Conservation (phyloP, 1,140 invertebrate species). For the Drosophila subpulchrella region DNA sequence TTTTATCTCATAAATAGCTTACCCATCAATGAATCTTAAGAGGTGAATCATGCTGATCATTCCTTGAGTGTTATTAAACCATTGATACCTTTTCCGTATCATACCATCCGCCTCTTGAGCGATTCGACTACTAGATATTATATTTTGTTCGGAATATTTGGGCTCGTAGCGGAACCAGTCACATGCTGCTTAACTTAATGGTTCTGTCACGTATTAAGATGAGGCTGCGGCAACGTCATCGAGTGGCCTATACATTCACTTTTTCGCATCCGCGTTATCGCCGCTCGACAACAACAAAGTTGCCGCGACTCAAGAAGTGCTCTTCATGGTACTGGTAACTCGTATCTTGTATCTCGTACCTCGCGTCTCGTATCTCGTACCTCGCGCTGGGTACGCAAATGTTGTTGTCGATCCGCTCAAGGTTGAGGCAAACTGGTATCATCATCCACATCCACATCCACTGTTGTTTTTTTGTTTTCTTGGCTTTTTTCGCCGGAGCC, state of each 20-base stretch:
- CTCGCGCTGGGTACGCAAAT: constrained; percentile 68
- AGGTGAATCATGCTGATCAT: constrained; percentile 11
- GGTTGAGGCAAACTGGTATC: constrained; percentile 81
- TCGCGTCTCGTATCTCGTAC: constrained; percentile 5
- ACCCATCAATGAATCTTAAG: constrained; percentile 11
- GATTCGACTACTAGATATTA: constrained; percentile 13
- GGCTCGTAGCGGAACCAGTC: constrained; percentile 60
- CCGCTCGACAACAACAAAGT: constrained; percentile 35
- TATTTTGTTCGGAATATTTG: constrained; percentile 6
- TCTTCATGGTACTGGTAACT: constrained; percentile 62
- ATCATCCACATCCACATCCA: constrained; percentile 39
- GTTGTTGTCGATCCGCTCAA: constrained; percentile 68
- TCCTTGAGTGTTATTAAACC: background rate
- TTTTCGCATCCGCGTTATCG: constrained; percentile 76
- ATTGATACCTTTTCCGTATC: constrained; percentile 2
- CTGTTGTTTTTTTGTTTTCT: constrained; percentile 19
- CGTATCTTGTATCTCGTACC: constrained; percentile 28
- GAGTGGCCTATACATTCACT: constrained; percentile 77
- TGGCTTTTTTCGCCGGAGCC: background rate
- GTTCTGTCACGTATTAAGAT: constrained; percentile 72
- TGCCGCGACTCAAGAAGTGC: constrained; percentile 68
- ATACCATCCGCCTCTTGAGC: background rate
- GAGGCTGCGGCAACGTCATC: constrained; percentile 65
- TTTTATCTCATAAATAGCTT: background rate
- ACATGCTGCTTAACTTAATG: constrained; percentile 72